Evolutionary conservation across 1,140 invertebrate genomes (phyloP).

Genomic region (Homarus americanus): DNA sequence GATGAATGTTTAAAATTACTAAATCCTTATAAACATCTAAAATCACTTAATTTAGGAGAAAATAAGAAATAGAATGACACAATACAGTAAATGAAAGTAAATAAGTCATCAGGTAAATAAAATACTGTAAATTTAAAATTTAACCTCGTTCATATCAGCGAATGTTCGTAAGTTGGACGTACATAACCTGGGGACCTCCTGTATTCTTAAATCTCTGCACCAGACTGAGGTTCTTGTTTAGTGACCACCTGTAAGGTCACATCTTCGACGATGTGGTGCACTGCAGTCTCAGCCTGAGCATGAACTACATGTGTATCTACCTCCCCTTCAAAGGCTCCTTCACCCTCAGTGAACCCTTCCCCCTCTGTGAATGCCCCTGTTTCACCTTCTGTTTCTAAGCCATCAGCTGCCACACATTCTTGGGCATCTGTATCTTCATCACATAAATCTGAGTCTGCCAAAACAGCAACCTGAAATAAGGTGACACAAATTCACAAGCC

Average conservation of each 20-base stretch:
- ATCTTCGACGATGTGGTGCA: constrained; percentile 73
- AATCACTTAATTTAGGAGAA: no score
- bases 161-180: no score
- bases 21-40: no score
- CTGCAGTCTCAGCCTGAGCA: constrained; percentile 47
- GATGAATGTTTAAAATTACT: no score
- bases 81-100: no score
- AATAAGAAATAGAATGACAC: no score
- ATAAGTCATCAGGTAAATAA: no score
- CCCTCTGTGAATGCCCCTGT: constrained; percentile 57
- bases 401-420: constrained; percentile 45
- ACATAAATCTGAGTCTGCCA: constrained; percentile 72
- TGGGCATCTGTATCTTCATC: constrained; percentile 73
- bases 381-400: constrained; percentile 73
- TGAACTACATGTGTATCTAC: constrained; percentile 48
- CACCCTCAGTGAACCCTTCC: constrained; percentile 64
- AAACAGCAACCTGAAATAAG: constrained; percentile 63
- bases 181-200: no score
- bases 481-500: no score
- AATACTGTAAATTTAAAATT: no score
- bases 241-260: constrained; percentile 62
- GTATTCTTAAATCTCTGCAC: constrained; percentile 27
- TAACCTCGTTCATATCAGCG: no score
- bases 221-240: constrained; percentile 61
- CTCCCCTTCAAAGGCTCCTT: constrained; percentile 68